Conservation (phyloP, 2,797 vertebrate species). For the Ispidina lecontei region DNA sequence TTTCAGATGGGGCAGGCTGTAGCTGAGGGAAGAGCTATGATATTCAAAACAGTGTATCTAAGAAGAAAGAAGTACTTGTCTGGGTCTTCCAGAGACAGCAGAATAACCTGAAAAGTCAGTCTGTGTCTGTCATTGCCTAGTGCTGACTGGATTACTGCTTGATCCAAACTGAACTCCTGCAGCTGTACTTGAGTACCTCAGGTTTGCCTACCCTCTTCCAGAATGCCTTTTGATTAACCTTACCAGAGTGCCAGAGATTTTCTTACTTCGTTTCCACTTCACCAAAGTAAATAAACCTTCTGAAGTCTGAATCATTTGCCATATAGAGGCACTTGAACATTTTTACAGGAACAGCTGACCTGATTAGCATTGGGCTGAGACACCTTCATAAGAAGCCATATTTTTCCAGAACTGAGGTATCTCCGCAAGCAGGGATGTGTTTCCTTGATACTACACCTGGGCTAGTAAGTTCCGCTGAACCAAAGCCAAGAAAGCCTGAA, state of each 20-base stretch:
- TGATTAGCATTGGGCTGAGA: not conserved
- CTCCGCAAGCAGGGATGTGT: not conserved
- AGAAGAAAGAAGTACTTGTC: not conserved
- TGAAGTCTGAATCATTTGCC: not conserved
- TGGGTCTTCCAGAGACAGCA: not conserved
- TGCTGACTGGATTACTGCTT: not conserved
- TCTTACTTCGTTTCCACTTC: not conserved
- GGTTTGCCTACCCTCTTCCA: not conserved
- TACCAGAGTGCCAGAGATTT: not conserved
- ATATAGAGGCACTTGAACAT: not conserved
- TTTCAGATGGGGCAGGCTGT: not conserved
- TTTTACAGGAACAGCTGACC: not conserved
- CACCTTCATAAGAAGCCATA: not conserved
- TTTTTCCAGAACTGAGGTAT: not conserved
- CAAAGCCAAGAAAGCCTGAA: not conserved
- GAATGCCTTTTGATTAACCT: not conserved
- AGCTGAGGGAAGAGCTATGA: not conserved
- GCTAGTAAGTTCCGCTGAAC: not conserved
- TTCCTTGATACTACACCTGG: not conserved
- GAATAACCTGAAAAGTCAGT: not conserved
- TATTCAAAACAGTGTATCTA: not conserved
- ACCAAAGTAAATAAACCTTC: not conserved
- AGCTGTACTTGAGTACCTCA: not conserved
- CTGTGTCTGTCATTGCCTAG: not conserved
- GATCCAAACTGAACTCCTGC: not conserved